A percentile compares a stretch with the other conserved stretches of the same genome.
Evolutionary conservation across 2,888 invertebrate species (phyloP).

Genomic region (Amblyjoppa proteus): DNA sequence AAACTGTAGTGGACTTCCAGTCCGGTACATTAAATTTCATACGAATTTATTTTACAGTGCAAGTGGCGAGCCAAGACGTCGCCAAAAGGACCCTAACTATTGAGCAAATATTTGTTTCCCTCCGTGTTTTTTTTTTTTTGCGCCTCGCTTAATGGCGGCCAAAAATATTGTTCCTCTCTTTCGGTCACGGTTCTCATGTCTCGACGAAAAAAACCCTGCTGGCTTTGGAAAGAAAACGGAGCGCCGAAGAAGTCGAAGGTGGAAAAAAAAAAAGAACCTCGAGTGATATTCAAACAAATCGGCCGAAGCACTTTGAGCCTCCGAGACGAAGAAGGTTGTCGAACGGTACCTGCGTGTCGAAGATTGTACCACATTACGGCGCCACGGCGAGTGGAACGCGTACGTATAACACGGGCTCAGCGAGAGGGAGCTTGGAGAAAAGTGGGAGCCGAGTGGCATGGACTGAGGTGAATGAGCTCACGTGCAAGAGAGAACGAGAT

Average conservation of each 20-base stretch:
- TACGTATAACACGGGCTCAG: constrained; percentile 8
- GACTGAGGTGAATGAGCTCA: constrained; percentile 61
- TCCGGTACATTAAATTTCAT: no score
- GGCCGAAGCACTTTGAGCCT: constrained; percentile 2
- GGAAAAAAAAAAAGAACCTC: neutral
- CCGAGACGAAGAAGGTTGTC: constrained; percentile 37
- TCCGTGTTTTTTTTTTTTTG: neutral
- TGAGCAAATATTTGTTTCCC: neutral
- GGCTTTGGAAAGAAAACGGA: constrained; percentile 1
- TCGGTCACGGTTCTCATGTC: neutral
- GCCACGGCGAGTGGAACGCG: constrained; percentile 10
- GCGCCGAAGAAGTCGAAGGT: constrained; percentile 49
- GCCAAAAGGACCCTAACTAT: neutral
- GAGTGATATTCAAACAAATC: constrained; percentile 34
- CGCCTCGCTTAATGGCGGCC: neutral
- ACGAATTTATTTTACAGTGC: no score
- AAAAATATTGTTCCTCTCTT: neutral
- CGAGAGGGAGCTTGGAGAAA: constrained; percentile 16
- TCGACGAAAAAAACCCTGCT: neutral
- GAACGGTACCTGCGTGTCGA: constrained; percentile 57
- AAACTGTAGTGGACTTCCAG: no score
- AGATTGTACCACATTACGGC: constrained; percentile 27
- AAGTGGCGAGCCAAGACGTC: neutral
- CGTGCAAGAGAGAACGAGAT: constrained; percentile 36
- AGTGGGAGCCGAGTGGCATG: constrained; percentile 13